A percentile compares a stretch with the other conserved stretches of the same genome.
phyloP scores from a whole-genome alignment of 2,113 vertebrate species.

The Neolamprologus tretocephalus region DNA sequence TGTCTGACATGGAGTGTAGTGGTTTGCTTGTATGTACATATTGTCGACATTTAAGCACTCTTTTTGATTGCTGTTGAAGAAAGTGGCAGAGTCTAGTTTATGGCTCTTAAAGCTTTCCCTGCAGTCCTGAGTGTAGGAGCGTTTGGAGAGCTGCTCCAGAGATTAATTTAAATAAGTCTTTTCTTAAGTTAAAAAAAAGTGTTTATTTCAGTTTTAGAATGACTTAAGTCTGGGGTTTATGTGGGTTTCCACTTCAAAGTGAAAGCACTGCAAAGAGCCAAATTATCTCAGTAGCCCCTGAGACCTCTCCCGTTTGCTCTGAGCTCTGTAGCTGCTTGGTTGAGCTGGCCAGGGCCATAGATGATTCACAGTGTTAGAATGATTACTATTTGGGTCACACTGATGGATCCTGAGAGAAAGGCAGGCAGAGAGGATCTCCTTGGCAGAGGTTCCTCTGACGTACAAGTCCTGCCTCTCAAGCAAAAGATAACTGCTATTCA shows the following conservation, averaged over 20 bases:
- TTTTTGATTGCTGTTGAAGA: not conserved
- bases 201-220: conserved; percentile 5
- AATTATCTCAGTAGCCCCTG: not conserved
- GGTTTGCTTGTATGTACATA: not conserved
- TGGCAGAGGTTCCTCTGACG: conserved; percentile 43
- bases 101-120: not conserved
- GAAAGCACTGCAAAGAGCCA: not conserved
- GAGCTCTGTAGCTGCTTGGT: not conserved
- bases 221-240: not conserved
- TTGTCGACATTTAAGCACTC: not conserved
- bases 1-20: not conserved
- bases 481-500: conserved; percentile 42
- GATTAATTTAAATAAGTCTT: not conserved
- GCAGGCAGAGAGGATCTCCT: conserved; percentile 44
- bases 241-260: not conserved
- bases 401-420: conserved; percentile 51
- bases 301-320: not conserved
- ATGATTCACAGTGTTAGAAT: conserved; percentile 56
- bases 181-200: not conserved
- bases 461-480: conserved; percentile 25
- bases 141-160: not conserved
- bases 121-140: not conserved
- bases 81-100: not conserved
- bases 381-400: conserved; percentile 63
- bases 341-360: conserved; percentile 9